These are phyloP conservation scores for Pantala flavescens DNA, from an alignment of 1,140 invertebrate species.

Conservation along the genomic window DNA sequence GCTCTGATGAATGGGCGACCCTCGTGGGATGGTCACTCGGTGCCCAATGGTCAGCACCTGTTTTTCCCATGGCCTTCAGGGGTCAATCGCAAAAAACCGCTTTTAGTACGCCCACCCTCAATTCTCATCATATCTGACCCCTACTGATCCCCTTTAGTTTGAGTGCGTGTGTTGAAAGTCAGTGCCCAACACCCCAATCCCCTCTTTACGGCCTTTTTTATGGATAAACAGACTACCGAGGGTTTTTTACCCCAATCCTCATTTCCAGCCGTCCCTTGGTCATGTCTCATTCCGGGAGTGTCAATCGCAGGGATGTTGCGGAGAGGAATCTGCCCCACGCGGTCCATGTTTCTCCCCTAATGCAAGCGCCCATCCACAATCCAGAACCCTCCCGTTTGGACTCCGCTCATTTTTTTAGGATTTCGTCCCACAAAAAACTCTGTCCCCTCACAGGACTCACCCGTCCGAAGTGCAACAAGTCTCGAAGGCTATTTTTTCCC, in stretches of 20 bases:
- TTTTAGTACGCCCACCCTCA: background rate
- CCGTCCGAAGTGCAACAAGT: background rate
- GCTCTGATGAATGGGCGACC: background rate
- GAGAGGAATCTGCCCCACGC: background rate
- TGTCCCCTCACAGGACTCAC: background rate
- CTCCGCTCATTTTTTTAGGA: background rate
- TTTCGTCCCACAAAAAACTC: background rate
- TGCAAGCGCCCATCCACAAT: background rate
- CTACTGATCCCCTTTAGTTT: background rate
- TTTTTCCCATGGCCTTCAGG: background rate
- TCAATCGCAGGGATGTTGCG: background rate
- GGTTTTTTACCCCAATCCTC: background rate
- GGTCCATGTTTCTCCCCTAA: background rate
- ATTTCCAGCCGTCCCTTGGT: background rate
- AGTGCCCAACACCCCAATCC: background rate
- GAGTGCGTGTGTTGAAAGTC: background rate
- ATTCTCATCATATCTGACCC: background rate
- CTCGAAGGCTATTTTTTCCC: background rate
- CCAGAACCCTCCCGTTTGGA: background rate
- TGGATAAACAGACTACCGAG: background rate
- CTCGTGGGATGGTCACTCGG: too few species aligned
- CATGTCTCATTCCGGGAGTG: conserved; percentile 6
- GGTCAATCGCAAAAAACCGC: background rate
- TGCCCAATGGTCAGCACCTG: background rate
- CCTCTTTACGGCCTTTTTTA: background rate